Base-by-base conservation (phyloP, 2,797 vertebrate genomes). In the Betta splendens region DNA sequence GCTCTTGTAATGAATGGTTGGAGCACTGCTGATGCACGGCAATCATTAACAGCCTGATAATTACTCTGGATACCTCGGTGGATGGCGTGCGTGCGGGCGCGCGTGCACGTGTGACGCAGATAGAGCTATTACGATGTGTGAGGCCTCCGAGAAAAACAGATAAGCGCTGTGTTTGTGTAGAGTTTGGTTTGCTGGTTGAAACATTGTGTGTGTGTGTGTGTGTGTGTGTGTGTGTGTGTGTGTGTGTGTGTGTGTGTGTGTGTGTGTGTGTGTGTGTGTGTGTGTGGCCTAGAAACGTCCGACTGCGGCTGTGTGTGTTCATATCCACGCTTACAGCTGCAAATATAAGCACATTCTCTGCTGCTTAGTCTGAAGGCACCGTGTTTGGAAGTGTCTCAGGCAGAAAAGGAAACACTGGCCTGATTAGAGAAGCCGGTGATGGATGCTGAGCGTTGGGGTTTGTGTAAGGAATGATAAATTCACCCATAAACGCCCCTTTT, bases 1-100 rank as follows among this genome's bases (percentile, higher is more conserved):
- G 91, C 92, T 93, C 91, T 80, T 90, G 87, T 94, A 94, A 96
- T 94, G 91, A 95, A 94, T 77, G 80, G 90, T 80, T 87, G 92
- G 85, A 93, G 88, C 83, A 80, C 86, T 92, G 92, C 91, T 91
- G 92, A 88, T 81, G 76, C 92, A 89, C 85, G 68, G 85, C 88
- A 87, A 92, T 95, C 94, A 94, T 95, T 94, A 96, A 92, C 92
- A 91, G 91, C 85, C 4, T 75, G 79, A 92, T 96, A 96, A 96
- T 97, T 96, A 95, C 86, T 87, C 93, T 89, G 93, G 93, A 92
- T 92, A 92, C 93, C 91, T 93, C 89, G 55, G 79, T 79, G 79
- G 75, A 66, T 83, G 85, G 81, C 63, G 63, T 52, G 48, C 9
- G 17, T 49, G 64, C 44, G n/a, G n/a, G 42, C 46, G 62, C 52